phyloP scores from a whole-genome alignment of 2,113 vertebrate genomes.

The Leucopsar rothschildi region DNA sequence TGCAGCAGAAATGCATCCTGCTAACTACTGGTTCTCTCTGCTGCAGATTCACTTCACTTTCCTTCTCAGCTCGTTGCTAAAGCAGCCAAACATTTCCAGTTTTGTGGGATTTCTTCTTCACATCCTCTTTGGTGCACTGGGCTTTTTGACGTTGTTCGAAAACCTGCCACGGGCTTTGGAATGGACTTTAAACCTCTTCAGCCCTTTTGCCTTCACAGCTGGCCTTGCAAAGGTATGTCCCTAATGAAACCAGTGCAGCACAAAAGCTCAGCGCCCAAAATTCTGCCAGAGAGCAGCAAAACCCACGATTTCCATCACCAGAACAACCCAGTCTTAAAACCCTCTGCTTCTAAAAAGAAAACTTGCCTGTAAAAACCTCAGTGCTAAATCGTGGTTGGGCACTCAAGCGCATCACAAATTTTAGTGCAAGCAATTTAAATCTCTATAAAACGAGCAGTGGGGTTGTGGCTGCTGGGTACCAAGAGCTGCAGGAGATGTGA shows the following conservation, averaged over 20 bases:
- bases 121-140: constrained; percentile 77
- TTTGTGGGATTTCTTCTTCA: constrained; percentile 79
- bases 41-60: constrained; percentile 86
- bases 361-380: background rate
- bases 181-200: constrained; percentile 81
- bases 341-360: background rate
- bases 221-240: constrained; percentile 78
- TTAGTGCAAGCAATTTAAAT: background rate
- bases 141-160: constrained; percentile 72
- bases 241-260: background rate
- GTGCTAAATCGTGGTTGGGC: accelerated
- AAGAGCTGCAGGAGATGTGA: background rate
- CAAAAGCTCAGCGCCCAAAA: background rate
- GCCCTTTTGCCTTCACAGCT: constrained; percentile 82
- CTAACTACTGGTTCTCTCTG: background rate
- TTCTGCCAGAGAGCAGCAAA: background rate
- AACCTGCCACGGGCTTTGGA: constrained; percentile 74
- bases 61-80: constrained; percentile 84
- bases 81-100: constrained; percentile 80
- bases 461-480: background rate
- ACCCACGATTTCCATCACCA: accelerated
- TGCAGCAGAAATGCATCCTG: background rate
- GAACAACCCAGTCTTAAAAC: accelerated
- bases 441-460: background rate
- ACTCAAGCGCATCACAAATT: accelerated